phyloP scores from a whole-genome alignment of 2,113 vertebrate species.

The Lycaon pictus region DNA sequence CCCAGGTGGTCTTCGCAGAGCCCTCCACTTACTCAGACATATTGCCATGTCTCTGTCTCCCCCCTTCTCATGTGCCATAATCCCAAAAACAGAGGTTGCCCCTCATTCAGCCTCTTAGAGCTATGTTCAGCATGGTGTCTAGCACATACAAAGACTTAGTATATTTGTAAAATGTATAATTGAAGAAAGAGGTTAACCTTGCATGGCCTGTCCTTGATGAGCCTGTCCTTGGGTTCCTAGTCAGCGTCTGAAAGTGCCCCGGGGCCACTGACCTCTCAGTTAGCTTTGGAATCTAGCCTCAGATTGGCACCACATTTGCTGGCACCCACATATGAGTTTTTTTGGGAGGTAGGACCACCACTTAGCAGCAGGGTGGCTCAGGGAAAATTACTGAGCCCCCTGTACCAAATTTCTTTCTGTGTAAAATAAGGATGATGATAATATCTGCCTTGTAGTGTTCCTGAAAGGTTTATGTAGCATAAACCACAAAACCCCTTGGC shows the following conservation, averaged over 20 bases:
- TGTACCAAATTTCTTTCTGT: neutral
- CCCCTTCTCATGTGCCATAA: neutral
- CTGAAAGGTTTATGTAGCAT: neutral
- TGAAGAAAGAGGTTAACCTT: neutral
- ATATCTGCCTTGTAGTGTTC: neutral
- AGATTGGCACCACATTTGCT: neutral
- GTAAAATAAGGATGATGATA: neutral
- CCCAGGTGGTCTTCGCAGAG: accelerated
- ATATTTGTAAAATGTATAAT: neutral
- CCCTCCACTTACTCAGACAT: neutral
- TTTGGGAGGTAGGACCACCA: neutral
- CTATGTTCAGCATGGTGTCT: accelerated
- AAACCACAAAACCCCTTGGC: neutral
- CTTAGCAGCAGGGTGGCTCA: neutral
- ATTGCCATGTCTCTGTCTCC: neutral
- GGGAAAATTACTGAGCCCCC: neutral
- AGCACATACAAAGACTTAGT: too few species aligned
- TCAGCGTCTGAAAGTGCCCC: neutral
- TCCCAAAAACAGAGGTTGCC: neutral
- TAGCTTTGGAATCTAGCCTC: neutral
- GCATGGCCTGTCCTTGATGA: neutral
- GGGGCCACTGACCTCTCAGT: neutral
- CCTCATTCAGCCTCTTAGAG: neutral
- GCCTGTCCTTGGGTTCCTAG: neutral
- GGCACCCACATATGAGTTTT: neutral